These are phyloP conservation scores for Phania funesta DNA, from an alignment of 2,888 invertebrate species.

Conservation along the genomic window DNA sequence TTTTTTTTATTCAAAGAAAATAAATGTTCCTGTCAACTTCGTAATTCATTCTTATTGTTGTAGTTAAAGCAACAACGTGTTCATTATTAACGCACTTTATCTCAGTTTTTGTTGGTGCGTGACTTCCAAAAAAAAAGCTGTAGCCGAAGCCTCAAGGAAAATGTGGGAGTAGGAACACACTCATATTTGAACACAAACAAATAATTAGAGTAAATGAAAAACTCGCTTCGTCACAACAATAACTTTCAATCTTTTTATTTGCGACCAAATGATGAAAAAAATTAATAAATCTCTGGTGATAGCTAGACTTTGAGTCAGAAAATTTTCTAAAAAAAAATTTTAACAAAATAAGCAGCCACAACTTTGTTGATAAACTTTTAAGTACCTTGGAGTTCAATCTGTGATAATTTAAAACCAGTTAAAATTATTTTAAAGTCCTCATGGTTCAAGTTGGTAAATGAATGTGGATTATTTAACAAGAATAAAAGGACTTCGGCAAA, in stretches of 20 bases:
- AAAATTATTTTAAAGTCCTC: background rate
- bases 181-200: no score
- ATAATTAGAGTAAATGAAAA: no score
- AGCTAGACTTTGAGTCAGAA: background rate
- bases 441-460: background rate
- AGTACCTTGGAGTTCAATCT: background rate
- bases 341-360: background rate
- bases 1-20: constrained; percentile 28
- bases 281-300: constrained; percentile 1
- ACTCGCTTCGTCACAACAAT: background rate
- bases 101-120: no score
- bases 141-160: no score
- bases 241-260: constrained; percentile 7
- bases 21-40: constrained; percentile 49
- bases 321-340: constrained; percentile 11
- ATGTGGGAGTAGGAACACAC: no score
- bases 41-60: constrained; percentile 47
- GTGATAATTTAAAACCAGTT: background rate
- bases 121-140: no score
- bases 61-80: constrained; percentile 17
- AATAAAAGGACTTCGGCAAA: no score
- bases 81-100: background rate
- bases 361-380: background rate
- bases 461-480: background rate
- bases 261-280: background rate